Conservation (phyloP, 2,888 invertebrate genomes). For the Merodon equestris region DNA sequence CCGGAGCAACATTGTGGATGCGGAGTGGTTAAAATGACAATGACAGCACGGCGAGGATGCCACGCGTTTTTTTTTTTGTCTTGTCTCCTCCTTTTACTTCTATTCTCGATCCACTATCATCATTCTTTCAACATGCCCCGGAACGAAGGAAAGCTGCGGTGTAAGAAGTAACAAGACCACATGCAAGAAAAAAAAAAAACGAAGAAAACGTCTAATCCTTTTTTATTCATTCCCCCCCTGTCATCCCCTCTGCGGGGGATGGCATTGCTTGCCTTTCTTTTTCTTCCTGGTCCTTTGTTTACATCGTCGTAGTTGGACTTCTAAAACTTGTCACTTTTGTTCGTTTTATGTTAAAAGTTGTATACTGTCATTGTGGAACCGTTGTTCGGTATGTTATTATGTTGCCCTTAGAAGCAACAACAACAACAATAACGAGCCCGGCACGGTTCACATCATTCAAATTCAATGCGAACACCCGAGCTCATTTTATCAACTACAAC, state of each 20-base stretch:
- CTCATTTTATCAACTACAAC: conserved; percentile 18
- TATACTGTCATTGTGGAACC: conserved; percentile 57
- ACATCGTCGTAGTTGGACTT: conserved; percentile 25
- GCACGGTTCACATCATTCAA: conserved; percentile 62
- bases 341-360: conserved; percentile 47
- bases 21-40: conserved; percentile 46
- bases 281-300: conserved; percentile 2
- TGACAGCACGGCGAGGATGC: conserved; percentile 47
- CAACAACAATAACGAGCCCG: not conserved
- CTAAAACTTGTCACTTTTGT: conserved; percentile 43
- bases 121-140: no score
- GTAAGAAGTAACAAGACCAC: conserved; percentile 63
- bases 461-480: conserved; percentile 56
- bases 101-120: no score
- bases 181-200: conserved; percentile 45
- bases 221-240: conserved; percentile 16
- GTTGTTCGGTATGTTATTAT: conserved; percentile 48
- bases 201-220: conserved; percentile 43
- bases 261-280: not conserved
- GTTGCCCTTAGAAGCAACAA: conserved; percentile 25
- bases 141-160: conserved; percentile 39
- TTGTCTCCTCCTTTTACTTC: no score
- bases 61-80: conserved; percentile 28
- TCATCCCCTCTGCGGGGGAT: not conserved
- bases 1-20: conserved; percentile 40